Conservation (phyloP, 1,140 invertebrate species). For the Octopus sinensis region DNA sequence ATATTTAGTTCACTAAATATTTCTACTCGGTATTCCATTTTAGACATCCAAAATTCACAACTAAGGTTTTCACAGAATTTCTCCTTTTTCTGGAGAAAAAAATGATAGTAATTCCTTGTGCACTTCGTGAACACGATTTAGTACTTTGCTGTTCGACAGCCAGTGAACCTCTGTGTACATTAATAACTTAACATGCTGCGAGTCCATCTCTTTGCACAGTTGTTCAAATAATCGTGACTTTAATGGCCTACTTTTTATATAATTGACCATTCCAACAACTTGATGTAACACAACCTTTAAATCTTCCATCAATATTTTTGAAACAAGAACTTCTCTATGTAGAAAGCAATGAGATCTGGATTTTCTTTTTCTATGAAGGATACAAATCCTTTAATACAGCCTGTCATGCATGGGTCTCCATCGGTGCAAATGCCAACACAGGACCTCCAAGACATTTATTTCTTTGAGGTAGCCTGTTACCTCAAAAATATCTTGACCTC, state of each 20-base stretch:
- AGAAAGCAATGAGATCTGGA: background rate
- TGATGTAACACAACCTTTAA: background rate
- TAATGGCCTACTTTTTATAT: background rate
- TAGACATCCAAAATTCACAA: background rate
- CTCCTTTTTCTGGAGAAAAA: background rate
- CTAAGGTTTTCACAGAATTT: background rate
- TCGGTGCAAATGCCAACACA: background rate
- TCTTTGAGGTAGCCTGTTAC: background rate
- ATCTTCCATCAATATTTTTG: background rate
- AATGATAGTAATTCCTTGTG: background rate
- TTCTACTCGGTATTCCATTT: background rate
- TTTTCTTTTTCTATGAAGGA: background rate
- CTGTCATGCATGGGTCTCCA: background rate
- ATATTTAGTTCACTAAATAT: slow-evolving; percentile 1
- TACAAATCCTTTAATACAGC: background rate
- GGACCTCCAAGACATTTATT: background rate
- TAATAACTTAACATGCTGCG: background rate
- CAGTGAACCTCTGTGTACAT: background rate
- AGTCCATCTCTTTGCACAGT: background rate
- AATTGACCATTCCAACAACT: slow-evolving; percentile 5
- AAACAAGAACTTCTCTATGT: background rate
- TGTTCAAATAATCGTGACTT: background rate
- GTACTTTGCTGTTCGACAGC: background rate
- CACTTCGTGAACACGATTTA: background rate
- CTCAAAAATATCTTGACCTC: background rate